phyloP scores from a whole-genome alignment of 2,888 invertebrate genomes.

The Seira ritae region DNA sequence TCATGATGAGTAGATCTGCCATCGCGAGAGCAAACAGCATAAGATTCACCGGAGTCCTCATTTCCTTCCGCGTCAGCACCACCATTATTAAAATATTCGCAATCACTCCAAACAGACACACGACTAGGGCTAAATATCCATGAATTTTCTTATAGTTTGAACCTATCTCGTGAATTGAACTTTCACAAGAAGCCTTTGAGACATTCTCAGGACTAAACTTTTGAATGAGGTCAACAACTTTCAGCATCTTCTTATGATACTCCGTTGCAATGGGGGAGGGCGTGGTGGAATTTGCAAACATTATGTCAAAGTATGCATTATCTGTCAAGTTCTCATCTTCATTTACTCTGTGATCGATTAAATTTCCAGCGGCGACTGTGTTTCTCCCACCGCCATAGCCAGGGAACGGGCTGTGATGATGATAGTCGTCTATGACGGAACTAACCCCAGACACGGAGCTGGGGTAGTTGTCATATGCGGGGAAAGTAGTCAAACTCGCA shows the following conservation, averaged over 20 bases:
- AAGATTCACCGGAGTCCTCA: constrained; percentile 90
- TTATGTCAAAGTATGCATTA: constrained; percentile 20
- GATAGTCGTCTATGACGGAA: constrained; percentile 34
- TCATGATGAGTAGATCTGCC: constrained; percentile 92
- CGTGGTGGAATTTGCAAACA: constrained; percentile 35
- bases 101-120: constrained; percentile 90
- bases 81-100: constrained; percentile 92
- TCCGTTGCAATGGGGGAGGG: constrained; percentile 14
- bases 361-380: constrained; percentile 21
- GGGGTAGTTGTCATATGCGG: constrained; percentile 37
- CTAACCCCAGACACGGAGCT: constrained; percentile 36
- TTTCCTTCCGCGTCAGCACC: constrained; percentile 88
- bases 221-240: constrained; percentile 23
- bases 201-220: not conserved
- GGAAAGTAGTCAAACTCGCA: constrained; percentile 34
- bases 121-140: constrained; percentile 88
- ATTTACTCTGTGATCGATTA: constrained; percentile 31
- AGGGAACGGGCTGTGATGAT: constrained; percentile 31
- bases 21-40: constrained; percentile 78
- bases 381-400: constrained; percentile 1
- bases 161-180: constrained; percentile 44
- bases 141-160: constrained; percentile 82
- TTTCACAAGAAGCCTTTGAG: constrained; percentile 39
- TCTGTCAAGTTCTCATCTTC: constrained; percentile 39
- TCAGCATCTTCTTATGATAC: constrained; percentile 5